phyloP scores from a whole-genome alignment of 2,888 invertebrate species.

The Omphaloscelis lunosa region DNA sequence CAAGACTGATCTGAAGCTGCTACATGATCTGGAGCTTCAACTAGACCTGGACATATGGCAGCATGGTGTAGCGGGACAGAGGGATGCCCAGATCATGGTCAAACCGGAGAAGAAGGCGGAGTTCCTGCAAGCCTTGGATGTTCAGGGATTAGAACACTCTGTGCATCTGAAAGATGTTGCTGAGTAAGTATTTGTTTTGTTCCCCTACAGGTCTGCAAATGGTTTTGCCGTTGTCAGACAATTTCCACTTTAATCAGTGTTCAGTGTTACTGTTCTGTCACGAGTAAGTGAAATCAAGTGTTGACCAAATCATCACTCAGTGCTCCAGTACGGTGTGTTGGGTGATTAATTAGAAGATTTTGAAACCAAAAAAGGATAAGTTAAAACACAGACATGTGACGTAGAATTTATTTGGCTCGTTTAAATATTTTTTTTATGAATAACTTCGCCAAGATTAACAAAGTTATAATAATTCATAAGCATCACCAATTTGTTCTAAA shows the following conservation, averaged over 20 bases:
- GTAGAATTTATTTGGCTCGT: background rate
- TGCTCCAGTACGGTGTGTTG: no score
- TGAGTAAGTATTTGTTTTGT: constrained; percentile 63
- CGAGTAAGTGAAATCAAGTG: background rate
- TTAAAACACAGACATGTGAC: background rate
- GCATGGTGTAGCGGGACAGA: constrained; percentile 67
- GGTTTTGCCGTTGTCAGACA: background rate
- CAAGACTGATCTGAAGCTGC: constrained; percentile 60
- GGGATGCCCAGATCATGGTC: constrained; percentile 76
- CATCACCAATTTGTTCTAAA: constrained; percentile 9
- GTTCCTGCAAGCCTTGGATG: constrained; percentile 70
- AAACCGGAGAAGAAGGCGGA: constrained; percentile 63
- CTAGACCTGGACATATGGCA: constrained; percentile 76
- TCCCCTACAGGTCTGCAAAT: background rate
- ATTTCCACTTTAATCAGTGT: background rate
- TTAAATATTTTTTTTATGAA: background rate
- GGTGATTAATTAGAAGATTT: background rate
- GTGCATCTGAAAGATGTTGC: constrained; percentile 73
- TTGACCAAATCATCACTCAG: background rate
- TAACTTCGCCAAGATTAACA: background rate
- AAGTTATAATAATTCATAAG: background rate
- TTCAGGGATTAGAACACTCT: constrained; percentile 67
- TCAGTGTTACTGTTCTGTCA: background rate
- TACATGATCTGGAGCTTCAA: constrained; percentile 52
- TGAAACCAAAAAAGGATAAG: background rate